Evolutionary conservation across 1,140 invertebrate genomes (phyloP).

Genomic region (Pogonus chalceus): DNA sequence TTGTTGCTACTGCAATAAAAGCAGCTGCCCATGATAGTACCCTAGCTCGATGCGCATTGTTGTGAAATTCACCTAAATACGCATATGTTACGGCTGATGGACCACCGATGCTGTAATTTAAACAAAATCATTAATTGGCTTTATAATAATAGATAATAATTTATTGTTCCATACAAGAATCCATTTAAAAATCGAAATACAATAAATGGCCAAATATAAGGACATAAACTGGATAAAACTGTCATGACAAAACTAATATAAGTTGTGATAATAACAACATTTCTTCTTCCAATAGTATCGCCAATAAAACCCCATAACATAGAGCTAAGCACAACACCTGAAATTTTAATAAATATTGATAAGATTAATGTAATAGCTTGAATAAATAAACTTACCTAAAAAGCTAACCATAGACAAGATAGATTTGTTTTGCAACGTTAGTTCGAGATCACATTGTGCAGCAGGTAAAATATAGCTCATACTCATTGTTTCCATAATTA

Average conservation of each 20-base stretch:
- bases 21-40: slow-evolving; percentile 17
- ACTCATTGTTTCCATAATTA: slow-evolving; percentile 31
- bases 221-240: slow-evolving; percentile 45
- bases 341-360: neutral
- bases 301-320: slow-evolving; percentile 34
- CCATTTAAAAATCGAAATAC: slow-evolving; percentile 51
- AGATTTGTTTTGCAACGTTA: slow-evolving; percentile 28
- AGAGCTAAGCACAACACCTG: slow-evolving; percentile 30
- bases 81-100: slow-evolving; percentile 17
- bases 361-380: neutral
- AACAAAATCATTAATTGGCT: neutral
- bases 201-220: slow-evolving; percentile 47
- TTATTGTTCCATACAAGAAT: slow-evolving; percentile 45
- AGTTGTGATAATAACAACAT: slow-evolving; percentile 47
- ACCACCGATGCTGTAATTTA: slow-evolving; percentile 20
- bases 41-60: slow-evolving; percentile 13
- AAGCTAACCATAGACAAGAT: slow-evolving; percentile 29
- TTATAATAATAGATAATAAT: neutral
- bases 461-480: slow-evolving; percentile 34
- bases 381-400: slow-evolving; percentile 20
- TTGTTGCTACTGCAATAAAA: neutral
- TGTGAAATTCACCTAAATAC: slow-evolving; percentile 24
- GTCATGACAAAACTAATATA: slow-evolving; percentile 45
- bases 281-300: slow-evolving; percentile 29
- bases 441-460: slow-evolving; percentile 33